Conservation (phyloP, 2,888 invertebrate species). For the Rhaphigaster nebulosa region DNA sequence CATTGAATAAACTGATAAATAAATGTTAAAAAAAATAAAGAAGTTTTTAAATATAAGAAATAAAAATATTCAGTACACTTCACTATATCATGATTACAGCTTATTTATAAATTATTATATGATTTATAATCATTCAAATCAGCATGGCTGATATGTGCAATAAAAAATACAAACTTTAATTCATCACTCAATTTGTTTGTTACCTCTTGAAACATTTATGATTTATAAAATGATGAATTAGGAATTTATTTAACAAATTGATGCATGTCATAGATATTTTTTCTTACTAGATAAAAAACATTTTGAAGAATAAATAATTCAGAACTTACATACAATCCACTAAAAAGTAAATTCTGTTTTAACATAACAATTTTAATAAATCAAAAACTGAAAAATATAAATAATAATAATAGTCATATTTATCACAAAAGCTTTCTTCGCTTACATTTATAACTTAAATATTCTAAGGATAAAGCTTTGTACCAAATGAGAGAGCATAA, state of each 20-base stretch:
- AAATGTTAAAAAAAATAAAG: not conserved
- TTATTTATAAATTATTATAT: not conserved
- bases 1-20: not conserved
- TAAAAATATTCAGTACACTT: not conserved
- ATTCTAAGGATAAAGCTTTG: conserved; percentile 55
- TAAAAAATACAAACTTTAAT: not conserved
- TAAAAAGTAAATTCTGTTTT: not conserved
- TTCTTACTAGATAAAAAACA: not conserved
- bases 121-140: not conserved
- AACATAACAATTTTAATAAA: not conserved
- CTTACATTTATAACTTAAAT: conserved; percentile 42
- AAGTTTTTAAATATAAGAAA: not conserved
- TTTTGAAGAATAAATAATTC: not conserved
- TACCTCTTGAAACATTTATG: not conserved
- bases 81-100: not conserved
- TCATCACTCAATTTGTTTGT: not conserved
- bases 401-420: conserved; percentile 32
- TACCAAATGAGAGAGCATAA: conserved; percentile 55
- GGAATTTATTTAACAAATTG: not conserved
- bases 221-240: not conserved
- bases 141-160: not conserved
- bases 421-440: conserved; percentile 52
- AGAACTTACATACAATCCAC: not conserved
- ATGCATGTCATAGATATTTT: not conserved
- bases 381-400: not conserved